Evolutionary conservation across 2,797 vertebrate genomes (phyloP).

Genomic region (Oryzias dopingdopingensis): DNA sequence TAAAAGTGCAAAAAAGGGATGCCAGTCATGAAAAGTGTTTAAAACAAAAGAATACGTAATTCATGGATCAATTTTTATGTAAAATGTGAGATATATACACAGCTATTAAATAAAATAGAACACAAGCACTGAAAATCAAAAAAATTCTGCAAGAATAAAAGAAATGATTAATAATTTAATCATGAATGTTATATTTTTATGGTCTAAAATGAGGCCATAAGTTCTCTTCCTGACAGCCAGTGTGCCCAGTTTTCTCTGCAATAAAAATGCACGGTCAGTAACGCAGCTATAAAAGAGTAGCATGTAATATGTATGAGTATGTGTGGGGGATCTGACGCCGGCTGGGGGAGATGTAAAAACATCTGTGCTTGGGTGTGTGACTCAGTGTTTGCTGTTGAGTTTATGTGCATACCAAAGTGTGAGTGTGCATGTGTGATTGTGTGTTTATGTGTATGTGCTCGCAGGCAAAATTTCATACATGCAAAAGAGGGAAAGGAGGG

Average conservation of each 20-base stretch:
- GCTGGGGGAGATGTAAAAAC: constrained; percentile 45
- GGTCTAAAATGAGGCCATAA: constrained; percentile 8
- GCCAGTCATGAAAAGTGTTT: neutral
- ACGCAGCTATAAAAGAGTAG: constrained; percentile 39
- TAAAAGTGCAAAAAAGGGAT: neutral
- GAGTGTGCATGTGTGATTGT: constrained; percentile 12
- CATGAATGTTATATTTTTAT: too few species aligned
- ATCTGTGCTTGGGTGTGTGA: constrained; percentile 50
- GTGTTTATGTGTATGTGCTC: neutral
- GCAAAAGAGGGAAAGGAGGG: constrained; percentile 17
- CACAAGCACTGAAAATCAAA: too few species aligned
- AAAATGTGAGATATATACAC: too few species aligned
- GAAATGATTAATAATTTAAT: too few species aligned
- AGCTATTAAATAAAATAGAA: too few species aligned
- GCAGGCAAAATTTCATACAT: constrained; percentile 30
- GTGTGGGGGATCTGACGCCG: constrained; percentile 29
- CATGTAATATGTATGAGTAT: constrained; percentile 56
- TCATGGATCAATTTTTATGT: too few species aligned
- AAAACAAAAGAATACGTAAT: too few species aligned
- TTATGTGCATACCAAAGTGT: constrained; percentile 31
- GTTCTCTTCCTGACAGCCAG: constrained; percentile 19
- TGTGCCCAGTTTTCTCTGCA: constrained; percentile 1
- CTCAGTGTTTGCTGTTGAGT: constrained; percentile 44
- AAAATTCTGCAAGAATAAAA: too few species aligned
- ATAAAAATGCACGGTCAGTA: constrained; percentile 41